A percentile compares a stretch with the other conserved stretches of the same genome.
phyloP scores from a whole-genome alignment of 2,797 vertebrate genomes.

The Heterohyrax brucei region DNA sequence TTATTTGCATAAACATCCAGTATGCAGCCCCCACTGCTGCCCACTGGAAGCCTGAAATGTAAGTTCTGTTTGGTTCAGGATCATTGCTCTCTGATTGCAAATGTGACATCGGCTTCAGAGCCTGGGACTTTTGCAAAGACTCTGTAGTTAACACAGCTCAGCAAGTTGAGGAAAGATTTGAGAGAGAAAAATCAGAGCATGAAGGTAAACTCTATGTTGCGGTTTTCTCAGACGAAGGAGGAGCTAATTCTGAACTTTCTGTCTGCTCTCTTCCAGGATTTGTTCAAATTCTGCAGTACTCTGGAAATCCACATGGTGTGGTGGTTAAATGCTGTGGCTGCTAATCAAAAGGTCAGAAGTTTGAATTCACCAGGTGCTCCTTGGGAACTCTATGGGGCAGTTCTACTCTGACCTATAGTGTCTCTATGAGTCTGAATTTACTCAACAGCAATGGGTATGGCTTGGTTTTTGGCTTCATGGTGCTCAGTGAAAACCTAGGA shows the following conservation, averaged over 20 bases:
- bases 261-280: neutral
- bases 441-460: no score
- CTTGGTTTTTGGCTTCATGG: no score
- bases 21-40: neutral
- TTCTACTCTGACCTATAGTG: no score
- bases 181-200: neutral
- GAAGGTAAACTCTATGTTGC: neutral
- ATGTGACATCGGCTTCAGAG: neutral
- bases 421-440: no score
- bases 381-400: no score
- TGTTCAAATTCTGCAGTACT: neutral
- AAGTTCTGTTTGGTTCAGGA: neutral
- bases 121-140: neutral
- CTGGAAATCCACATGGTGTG: no score
- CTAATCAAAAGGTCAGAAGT: no score
- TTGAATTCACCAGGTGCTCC: no score
- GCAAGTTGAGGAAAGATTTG: neutral
- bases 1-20: no score
- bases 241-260: neutral
- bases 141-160: neutral
- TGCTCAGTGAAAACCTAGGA: no score
- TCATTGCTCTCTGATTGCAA: neutral
- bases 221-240: neutral
- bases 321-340: no score
- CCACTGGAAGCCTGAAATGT: neutral